Base-by-base conservation (phyloP, 2,113 vertebrate species). In the Rhynchopsitta pachyrhyncha region DNA sequence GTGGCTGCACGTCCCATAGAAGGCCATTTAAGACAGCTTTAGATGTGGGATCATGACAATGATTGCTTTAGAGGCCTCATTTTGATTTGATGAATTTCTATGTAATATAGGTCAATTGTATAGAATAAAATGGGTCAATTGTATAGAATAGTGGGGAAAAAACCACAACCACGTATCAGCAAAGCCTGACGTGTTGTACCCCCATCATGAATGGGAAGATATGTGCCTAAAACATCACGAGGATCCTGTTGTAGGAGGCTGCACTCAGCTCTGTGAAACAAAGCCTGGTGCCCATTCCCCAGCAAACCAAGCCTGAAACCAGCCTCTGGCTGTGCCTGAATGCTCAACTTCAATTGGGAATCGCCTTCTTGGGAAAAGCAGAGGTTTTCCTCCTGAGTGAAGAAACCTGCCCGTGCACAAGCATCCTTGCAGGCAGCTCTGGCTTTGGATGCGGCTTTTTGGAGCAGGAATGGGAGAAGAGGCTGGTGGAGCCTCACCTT, bases 201-300 rank as follows among this genome's bases (percentile, higher is more conserved):
- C 44, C 14, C 28, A 0, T 14, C 15, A 2, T 0, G 33, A 47
- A n/a, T 0, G 1, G 39, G 44, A 35, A 73, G 73, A 17, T 6
- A 3, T 0, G 5, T 2, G 6, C 1, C 4, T 10, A 16, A 87
- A 88, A 41, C 23, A 23, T 2, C 52, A 49, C 41, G n/a, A 44
- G 64, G 46, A 18, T 5, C 6, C 0, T 2, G 6, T 2, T 2
- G 5, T 1, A 17, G 64, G 41, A 57, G 29, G 42, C 18, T n/a
- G 60, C 25, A 2, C 28, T 76, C 47, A 10, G 50, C n/a, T 50
- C 41, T 11, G 11, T 17, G 35, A 16, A 68, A 82, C 87, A 84
- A 89, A 95, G 57, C 19, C 33, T 37, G 25, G 59, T 6, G 8
- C 25, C 35, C 5, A 0, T 7, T 71, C 19, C 22, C 55, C 52